Evolutionary conservation across 2,888 invertebrate species (phyloP).

Genomic region (Epistrophe eligans): DNA sequence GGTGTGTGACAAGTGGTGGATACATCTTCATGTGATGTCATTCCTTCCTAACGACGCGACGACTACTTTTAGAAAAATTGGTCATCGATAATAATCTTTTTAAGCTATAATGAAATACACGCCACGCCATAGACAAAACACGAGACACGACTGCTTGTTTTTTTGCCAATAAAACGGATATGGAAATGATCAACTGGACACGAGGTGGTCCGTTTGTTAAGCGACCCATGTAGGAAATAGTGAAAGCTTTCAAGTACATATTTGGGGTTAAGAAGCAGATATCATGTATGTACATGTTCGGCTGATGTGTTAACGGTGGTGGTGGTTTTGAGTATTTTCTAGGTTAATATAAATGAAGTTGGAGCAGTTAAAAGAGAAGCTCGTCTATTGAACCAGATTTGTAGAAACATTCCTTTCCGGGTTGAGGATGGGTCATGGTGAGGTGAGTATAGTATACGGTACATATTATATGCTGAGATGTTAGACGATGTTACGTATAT

Average conservation of each 20-base stretch:
- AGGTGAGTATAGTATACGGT: constrained; percentile 2
- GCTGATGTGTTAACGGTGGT: neutral
- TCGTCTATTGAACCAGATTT: constrained; percentile 65
- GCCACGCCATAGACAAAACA: constrained; percentile 3
- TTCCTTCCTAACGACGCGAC: constrained; percentile 2
- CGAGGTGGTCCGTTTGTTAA: neutral
- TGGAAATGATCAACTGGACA: constrained; percentile 19
- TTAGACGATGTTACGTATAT: constrained; percentile 1
- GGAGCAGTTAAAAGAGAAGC: neutral
- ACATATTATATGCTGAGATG: neutral
- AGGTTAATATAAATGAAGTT: constrained; percentile 67
- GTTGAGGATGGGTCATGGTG: constrained; percentile 62
- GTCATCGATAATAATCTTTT: constrained; percentile 48
- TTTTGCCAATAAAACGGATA: constrained; percentile 12
- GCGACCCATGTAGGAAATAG: neutral
- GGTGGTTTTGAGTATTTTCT: constrained; percentile 46
- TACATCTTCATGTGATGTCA: constrained; percentile 58
- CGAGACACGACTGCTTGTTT: neutral
- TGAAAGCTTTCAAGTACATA: neutral
- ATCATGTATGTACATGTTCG: neutral
- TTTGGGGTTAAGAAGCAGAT: neutral
- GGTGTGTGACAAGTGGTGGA: neutral
- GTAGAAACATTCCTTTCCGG: constrained; percentile 63
- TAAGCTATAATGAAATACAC: constrained; percentile 44
- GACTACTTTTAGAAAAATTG: constrained; percentile 50